Evolutionary conservation across 2,797 vertebrate genomes (phyloP).

Genomic region (Silurus lanzhouensis): DNA sequence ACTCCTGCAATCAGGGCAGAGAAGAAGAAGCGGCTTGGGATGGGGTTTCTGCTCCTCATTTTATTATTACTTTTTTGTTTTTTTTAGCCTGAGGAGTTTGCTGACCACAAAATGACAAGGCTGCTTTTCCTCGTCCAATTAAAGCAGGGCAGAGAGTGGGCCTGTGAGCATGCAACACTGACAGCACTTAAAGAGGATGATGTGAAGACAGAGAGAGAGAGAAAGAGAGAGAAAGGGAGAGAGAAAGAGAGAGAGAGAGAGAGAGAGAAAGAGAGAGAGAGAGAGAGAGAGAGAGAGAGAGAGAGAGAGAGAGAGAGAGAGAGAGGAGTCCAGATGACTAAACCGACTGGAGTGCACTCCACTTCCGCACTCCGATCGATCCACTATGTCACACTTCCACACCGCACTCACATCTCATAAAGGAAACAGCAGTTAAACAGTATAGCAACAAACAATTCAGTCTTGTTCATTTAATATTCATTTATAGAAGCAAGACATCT

Average conservation of each 20-base stretch:
- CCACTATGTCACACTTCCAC: not conserved
- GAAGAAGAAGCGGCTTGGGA: not conserved
- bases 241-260: not conserved
- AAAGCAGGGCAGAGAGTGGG: conserved; percentile 61
- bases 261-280: not conserved
- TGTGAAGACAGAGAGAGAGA: conserved; percentile 48
- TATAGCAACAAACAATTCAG: not conserved
- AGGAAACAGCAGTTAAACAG: not conserved
- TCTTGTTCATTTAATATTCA: not conserved
- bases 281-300: not conserved
- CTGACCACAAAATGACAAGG: conserved; percentile 75
- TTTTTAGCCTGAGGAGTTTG: conserved; percentile 62
- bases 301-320: not conserved
- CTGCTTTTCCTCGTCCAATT: conserved; percentile 76
- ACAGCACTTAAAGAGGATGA: conserved; percentile 71
- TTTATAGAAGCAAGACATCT: not conserved
- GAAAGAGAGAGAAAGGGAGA: not conserved
- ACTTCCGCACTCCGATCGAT: conserved; percentile 6
- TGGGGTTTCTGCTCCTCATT: conserved; percentile 62
- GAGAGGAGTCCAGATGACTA: not conserved
- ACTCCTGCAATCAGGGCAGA: conserved; percentile 57
- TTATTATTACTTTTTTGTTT: conserved; percentile 31
- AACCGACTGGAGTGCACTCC: conserved; percentile 16
- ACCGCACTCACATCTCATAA: not conserved
- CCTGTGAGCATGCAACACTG: conserved; percentile 69